phyloP scores from a whole-genome alignment of 2,113 vertebrate genomes.

The Sus scrofa region T2T-Sscrofa CM000817.6:120158501-120159000 shows the following conservation, averaged over 20 bases:
- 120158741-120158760: too few relatives aligned
- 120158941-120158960: slow-evolving; percentile 91
- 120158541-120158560: neutral
- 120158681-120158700: neutral
- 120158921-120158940: slow-evolving; percentile 90
- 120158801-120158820: neutral
- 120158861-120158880: slow-evolving; percentile 97
- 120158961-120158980: slow-evolving; percentile 94
- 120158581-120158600: neutral
- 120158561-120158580: neutral
- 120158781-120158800: neutral
- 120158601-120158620: neutral
- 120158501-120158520: neutral
- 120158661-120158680: neutral
- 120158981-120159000: slow-evolving; percentile 96
- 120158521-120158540: neutral
- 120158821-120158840: neutral
- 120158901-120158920: slow-evolving; percentile 95
- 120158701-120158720: neutral
- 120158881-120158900: slow-evolving; percentile 99
- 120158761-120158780: neutral
- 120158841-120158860: slow-evolving; percentile 89
- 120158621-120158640: neutral
- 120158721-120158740: neutral
- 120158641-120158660: neutral